These are phyloP conservation scores for Lypha dubia DNA, from an alignment of 2,888 invertebrate species.

Conservation along the genomic window DNA sequence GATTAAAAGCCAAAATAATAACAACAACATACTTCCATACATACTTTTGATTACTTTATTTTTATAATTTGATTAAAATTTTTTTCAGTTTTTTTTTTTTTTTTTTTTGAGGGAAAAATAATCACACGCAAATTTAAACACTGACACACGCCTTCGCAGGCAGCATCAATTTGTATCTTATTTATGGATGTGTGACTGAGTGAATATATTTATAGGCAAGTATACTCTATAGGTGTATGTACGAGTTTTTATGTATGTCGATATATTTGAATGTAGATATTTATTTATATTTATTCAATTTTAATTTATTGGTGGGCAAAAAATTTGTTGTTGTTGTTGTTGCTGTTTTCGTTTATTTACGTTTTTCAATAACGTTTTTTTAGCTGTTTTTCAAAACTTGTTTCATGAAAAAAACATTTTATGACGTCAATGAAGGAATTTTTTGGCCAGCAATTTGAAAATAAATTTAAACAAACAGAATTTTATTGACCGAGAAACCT, in stretches of 20 bases:
- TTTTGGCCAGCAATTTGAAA: constrained; percentile 52
- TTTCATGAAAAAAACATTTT: constrained; percentile 46
- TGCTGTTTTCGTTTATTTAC: constrained; percentile 5
- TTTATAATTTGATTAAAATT: too few relatives aligned
- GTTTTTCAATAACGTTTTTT: constrained; percentile 12
- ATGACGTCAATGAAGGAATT: constrained; percentile 67
- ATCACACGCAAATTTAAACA: neutral
- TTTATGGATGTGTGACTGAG: neutral
- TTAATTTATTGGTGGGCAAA: constrained; percentile 38
- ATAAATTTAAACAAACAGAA: constrained; percentile 49
- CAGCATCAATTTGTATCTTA: constrained; percentile 9
- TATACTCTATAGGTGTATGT: neutral
- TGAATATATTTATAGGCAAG: neutral
- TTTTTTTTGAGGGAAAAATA: neutral
- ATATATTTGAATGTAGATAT: neutral
- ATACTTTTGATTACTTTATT: neutral
- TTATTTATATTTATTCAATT: neutral
- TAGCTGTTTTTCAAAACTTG: neutral
- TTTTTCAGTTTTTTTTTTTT: neutral
- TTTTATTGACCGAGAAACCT: constrained; percentile 58
- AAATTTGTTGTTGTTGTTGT: constrained; percentile 5
- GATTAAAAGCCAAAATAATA: too few relatives aligned
- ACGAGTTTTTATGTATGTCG: neutral
- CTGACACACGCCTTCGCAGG: constrained; percentile 5
- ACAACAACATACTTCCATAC: too few relatives aligned